Evolutionary conservation across 1,140 invertebrate genomes (phyloP), one percentile per base, ranked within the genome.

Genomic region (Solen grandis): DNA sequence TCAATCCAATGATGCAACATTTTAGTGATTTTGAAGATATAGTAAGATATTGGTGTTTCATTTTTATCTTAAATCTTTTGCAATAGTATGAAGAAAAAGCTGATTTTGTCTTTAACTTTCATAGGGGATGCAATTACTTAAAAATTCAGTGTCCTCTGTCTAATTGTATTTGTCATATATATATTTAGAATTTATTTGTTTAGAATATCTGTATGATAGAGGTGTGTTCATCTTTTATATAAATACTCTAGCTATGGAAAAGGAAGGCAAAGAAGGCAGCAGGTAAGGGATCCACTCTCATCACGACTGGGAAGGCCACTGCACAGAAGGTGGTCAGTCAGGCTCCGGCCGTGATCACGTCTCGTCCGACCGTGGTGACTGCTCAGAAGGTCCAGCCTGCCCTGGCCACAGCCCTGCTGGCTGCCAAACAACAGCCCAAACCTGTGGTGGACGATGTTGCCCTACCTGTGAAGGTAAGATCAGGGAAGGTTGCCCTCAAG

Each of bases 251-350:
- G 93, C 93, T 95, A 81, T 96, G 96, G 96, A 95, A 95, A 86
- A 93, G 95, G 41, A 95, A 95, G 84, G 96, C 96, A 0, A 96
- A 96, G 90, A 93, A 94, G 72, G 86, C 95, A 87, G 95, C 94
- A 85, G 94, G 86, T 70, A 94, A 95, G 91, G 91, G 93, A 77
- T 87, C 88, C 19, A 88, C 85, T 16, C 80, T 92, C 16, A 92
- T 93, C 54, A 91, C 86, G 52, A 94, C 93, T 83, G 91, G 93
- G 31, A 92, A 93, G 80, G 60, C 66, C 5, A 29, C 2, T 35
- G 41, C 60, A 1, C 19, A 59, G 16, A 66, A 66, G 31, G 22
- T 66, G 19, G 46, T 52, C 8, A 46, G 41, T 41, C 41, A 46
- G 5, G 22, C 38, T 22, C 36, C 35, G 19, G 52, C 38, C 2